Conservation (phyloP, 2,113 vertebrate genomes). For the Strigops habroptila region DNA sequence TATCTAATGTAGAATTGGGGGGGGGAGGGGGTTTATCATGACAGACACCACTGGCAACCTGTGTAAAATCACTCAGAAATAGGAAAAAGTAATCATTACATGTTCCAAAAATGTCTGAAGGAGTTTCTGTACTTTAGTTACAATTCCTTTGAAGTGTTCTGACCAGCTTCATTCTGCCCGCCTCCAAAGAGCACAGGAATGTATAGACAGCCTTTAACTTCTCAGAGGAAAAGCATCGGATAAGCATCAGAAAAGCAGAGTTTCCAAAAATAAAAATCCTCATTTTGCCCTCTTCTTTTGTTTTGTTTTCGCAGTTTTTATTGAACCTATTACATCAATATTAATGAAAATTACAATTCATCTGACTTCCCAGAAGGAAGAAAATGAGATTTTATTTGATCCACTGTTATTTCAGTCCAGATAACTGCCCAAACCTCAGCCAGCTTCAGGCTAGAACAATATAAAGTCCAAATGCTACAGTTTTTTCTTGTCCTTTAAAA, state of each 20-base stretch:
- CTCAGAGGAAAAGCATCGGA: not conserved
- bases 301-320: not conserved
- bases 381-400: conserved; percentile 8
- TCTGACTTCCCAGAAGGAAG: not conserved
- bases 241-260: not conserved
- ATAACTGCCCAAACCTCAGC: not conserved
- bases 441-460: not conserved
- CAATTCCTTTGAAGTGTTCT: not conserved
- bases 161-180: not conserved
- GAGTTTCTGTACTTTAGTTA: not conserved
- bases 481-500: not conserved
- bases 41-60: not conserved
- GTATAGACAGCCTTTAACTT: not conserved
- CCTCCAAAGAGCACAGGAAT: not conserved
- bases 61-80: not conserved
- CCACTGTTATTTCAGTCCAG: not conserved
- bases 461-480: not conserved
- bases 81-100: not conserved
- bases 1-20: no score
- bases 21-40: no score
- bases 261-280: not conserved
- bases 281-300: not conserved
- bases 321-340: not conserved
- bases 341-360: not conserved
- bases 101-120: not conserved